Conservation (phyloP, 2,113 vertebrate species). For the Sphyrna mokarran region DNA sequence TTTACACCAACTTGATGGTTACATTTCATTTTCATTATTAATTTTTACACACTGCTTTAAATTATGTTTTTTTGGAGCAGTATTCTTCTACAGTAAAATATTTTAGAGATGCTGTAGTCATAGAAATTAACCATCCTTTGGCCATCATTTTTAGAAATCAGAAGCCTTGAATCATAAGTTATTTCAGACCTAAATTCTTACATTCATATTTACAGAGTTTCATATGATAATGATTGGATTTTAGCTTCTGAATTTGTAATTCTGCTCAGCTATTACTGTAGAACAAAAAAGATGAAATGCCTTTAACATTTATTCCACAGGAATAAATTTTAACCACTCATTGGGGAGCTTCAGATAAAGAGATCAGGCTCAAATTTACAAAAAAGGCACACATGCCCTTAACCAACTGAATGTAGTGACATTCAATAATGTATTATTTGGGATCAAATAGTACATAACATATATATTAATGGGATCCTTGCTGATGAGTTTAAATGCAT, state of each 20-base stretch:
- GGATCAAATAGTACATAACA: conserved; percentile 10
- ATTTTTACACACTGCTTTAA: not conserved
- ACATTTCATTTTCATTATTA: conserved; percentile 17
- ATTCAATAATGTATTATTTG: conserved; percentile 3
- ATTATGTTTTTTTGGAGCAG: not conserved
- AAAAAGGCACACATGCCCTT: not conserved
- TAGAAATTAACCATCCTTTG: not conserved
- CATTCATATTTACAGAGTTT: conserved; percentile 27
- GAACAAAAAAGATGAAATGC: not conserved
- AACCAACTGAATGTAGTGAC: not conserved
- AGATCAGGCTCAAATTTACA: conserved; percentile 13
- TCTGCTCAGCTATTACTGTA: conserved; percentile 15
- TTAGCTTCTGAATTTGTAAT: conserved; percentile 12
- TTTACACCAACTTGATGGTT: conserved; percentile 10
- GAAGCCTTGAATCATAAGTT: not conserved
- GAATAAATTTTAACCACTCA: conserved; percentile 26
- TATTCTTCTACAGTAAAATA: conserved; percentile 12
- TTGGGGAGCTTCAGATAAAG: not conserved
- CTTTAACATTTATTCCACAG: conserved; percentile 36
- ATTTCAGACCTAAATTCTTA: not conserved
- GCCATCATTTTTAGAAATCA: not conserved
- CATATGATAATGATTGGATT: not conserved
- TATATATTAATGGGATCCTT: conserved; percentile 1
- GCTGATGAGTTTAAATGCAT: not conserved
- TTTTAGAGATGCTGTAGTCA: not conserved